phyloP scores from a whole-genome alignment of 1,140 invertebrate genomes.

The Magallana ariakensis region DNA sequence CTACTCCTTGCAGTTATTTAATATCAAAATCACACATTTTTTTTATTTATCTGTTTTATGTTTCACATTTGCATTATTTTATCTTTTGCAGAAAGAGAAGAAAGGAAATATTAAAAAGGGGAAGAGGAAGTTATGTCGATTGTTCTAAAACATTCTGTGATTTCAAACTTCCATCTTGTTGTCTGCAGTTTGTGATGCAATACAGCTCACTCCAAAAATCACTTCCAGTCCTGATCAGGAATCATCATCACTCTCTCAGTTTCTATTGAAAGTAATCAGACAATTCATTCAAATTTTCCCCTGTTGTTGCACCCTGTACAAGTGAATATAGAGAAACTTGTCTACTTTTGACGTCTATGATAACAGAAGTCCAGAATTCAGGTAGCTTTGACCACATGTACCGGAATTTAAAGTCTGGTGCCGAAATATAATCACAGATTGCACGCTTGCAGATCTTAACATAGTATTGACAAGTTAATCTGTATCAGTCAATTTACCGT shows the following conservation, averaged over 20 bases:
- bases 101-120: slow-evolving; percentile 61
- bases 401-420: too few species aligned
- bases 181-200: slow-evolving; percentile 38
- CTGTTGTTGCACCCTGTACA: background rate
- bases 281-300: background rate
- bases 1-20: too few species aligned
- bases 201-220: slow-evolving; percentile 24
- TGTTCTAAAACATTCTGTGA: slow-evolving; percentile 38
- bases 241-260: background rate
- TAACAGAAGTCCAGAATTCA: too few species aligned
- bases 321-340: too few species aligned
- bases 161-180: slow-evolving; percentile 34
- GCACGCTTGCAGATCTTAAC: too few species aligned
- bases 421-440: too few species aligned
- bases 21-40: too few species aligned
- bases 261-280: slow-evolving; percentile 5
- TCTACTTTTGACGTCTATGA: too few species aligned
- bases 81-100: slow-evolving; percentile 27
- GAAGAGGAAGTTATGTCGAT: slow-evolving; percentile 44
- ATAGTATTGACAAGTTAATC: too few species aligned
- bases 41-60: too few species aligned
- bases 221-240: background rate
- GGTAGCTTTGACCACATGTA: too few species aligned
- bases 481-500: too few species aligned
- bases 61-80: background rate